phyloP scores from a whole-genome alignment of 2,113 vertebrate species.

The Toxostoma redivivum region DNA sequence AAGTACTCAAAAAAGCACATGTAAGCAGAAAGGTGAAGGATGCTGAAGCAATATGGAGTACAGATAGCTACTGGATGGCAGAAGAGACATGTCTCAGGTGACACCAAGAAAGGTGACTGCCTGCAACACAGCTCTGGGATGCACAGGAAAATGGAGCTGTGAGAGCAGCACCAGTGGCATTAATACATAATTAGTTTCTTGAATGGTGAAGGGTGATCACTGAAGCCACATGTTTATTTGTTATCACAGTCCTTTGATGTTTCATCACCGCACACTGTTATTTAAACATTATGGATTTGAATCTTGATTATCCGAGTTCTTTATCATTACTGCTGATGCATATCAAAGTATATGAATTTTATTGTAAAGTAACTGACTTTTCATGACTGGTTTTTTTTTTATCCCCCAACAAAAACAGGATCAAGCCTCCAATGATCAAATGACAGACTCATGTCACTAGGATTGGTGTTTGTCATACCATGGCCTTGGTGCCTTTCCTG shows the following conservation, averaged over 20 bases:
- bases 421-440: background rate
- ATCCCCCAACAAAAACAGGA: background rate
- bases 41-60: background rate
- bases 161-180: background rate
- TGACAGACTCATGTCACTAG: background rate
- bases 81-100: rapidly evolving
- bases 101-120: background rate
- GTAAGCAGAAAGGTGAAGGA: background rate
- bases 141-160: background rate
- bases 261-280: background rate
- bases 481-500: background rate
- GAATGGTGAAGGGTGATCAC: background rate
- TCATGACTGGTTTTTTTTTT: background rate
- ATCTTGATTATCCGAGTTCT: background rate
- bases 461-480: background rate
- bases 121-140: background rate
- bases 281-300: background rate
- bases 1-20: background rate
- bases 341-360: background rate
- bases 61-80: background rate
- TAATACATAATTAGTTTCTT: background rate
- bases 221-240: background rate
- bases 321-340: background rate
- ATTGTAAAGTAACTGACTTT: background rate
- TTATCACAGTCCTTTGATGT: background rate